Evolutionary conservation across 2,113 vertebrate species (phyloP), one percentile per base, ranked within the genome.

Genomic region (Cettia cetti): DNA sequence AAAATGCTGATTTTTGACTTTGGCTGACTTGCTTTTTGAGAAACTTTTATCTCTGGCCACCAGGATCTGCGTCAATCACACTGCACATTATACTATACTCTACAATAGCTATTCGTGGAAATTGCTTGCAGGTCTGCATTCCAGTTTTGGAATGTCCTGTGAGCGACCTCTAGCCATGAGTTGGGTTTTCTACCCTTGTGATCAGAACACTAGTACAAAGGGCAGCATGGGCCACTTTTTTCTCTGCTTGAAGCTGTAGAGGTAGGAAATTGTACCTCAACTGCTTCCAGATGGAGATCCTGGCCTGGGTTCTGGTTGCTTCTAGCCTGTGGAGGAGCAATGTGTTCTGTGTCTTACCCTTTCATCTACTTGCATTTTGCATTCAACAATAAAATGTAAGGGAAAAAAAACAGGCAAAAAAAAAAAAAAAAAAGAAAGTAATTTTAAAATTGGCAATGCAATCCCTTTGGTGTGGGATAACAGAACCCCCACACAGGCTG

Each of bases 331-430:
- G 33, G 23, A 79, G 44, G 15, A 64, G 2, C 33, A 31, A 52
- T 17, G 28, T 60, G 37, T 14, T 42, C 53, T 1, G 0, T 37
- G 66, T 39, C 39, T 39, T 45, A 15, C 16, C 8, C 11, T 31
- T 31, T 65, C 45, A 44, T 7, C 31, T 66, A 18, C 24, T 28
- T 52, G 35, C 2, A 21, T 52, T 72, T 91, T 60, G 14, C 21
- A 52, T 77, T 86, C 37, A 65, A n/a, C 11, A 44, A 37, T 42
- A 65, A 69, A 69, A 59, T 22, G 37, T 14, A 30, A 26, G 26
- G 27, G 7, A 22, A 3, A 0, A 10, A 40, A 22, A n/a, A n/a
- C n/a, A n/a, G n/a, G n/a, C n/a, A n/a, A n/a, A 52, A 33, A 2
- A 16, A 8, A 15, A 13, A 13, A 42, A 16, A 11, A 11, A 10